Base-by-base conservation (phyloP, 2,888 invertebrate genomes). In the Hydrotaea diabolus region DNA sequence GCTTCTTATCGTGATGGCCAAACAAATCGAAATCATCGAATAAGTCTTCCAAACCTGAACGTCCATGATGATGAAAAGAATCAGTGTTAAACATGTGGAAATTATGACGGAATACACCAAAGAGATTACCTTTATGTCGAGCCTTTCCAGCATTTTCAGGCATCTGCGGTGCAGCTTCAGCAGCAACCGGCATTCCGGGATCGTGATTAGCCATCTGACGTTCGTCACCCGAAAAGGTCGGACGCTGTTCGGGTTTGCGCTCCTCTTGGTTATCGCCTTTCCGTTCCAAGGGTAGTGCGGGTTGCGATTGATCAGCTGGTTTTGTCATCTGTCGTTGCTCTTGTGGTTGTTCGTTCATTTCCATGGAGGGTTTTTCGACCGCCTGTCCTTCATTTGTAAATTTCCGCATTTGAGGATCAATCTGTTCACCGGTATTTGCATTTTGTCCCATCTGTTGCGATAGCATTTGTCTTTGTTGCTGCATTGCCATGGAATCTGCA, bases 121-220 rank as follows among this genome's bases (percentile, higher is more conserved):
- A 90, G 75, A 91, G 89, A 88, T 91, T 91, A 91, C 91, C 91
- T 91, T 90, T 91, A 19, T 73, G 86, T 1, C 90, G 88, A 3
- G 87, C 88, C 73, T 81, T 83, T 15, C 85, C 88, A 13, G 79
- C 87, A 19, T 86, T 83, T 11, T 88, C 87, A 8, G 88, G 77
- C 87, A 88, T 88, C 82, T 91, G 91, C 9, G 91, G 89, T 19
- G 86, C 86, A 0, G 90, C 87, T 39, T 87, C 88, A 13, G 86
- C 87, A 26, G 88, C 21, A 8, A 79, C 19, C 2, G 77, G 39
- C 39, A 15, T 76, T 13, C 53, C 64, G 2, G 64, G 73, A 21
- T 57, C 46, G 7, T 59, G 74, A 36, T 43, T 43, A 26, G 21
- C 59, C 66, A 26, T 66, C 55, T 78, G 75, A 39, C 64, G 71